phyloP scores from a whole-genome alignment of 2,888 invertebrate species.

The Abscondita cerata region DNA sequence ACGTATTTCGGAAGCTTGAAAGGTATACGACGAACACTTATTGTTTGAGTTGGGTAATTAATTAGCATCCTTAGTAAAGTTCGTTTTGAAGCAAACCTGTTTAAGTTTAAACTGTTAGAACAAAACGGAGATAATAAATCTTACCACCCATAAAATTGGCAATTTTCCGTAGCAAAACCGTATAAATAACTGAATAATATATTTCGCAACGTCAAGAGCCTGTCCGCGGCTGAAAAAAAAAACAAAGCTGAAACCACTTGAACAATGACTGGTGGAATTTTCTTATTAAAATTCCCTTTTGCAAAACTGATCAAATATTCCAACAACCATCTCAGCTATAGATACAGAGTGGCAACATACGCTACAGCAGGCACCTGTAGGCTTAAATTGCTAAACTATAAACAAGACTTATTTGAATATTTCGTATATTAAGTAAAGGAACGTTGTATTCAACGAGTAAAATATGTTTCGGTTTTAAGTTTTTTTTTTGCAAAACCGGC shows the following conservation, averaged over 20 bases:
- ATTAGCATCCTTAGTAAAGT: conserved; percentile 7
- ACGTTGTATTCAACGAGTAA: conserved; percentile 22
- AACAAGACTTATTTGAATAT: conserved; percentile 23
- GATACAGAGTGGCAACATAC: conserved; percentile 3
- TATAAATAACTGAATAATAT: too few species aligned
- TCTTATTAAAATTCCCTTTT: conserved; percentile 12
- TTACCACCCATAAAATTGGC: neutral
- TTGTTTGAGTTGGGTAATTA: conserved; percentile 11
- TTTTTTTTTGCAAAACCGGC: conserved; percentile 17
- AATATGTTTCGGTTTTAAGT: conserved; percentile 12
- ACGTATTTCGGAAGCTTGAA: conserved; percentile 3
- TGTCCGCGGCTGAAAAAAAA: too few species aligned
- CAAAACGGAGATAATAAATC: conserved; percentile 2
- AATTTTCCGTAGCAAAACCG: too few species aligned
- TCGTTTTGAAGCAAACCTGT: neutral
- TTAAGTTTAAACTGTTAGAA: neutral
- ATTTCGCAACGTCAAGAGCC: too few species aligned
- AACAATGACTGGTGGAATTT: conserved; percentile 13
- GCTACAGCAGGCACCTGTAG: conserved; percentile 20
- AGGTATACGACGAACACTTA: neutral
- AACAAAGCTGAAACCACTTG: neutral
- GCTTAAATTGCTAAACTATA: conserved; percentile 27
- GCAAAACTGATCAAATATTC: conserved; percentile 13
- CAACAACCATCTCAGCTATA: neutral
- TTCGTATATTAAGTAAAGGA: conserved; percentile 20